Evolutionary conservation across 2,113 vertebrate genomes (phyloP), one percentile per base, ranked within the genome.

Genomic region (Scomber colias): DNA sequence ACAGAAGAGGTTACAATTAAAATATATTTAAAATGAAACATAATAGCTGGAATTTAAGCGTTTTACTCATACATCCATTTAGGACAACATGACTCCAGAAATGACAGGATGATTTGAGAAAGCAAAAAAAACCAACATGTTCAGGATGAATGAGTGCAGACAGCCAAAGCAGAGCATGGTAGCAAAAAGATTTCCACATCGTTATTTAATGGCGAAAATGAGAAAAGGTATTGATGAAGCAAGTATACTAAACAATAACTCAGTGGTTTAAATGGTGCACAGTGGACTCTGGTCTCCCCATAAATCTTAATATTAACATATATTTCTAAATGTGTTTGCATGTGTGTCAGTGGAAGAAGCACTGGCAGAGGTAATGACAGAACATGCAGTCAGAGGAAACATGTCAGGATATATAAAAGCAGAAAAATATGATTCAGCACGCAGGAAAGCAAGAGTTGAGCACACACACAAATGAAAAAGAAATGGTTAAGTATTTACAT

Each of bases 371-470:
- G 40, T 75, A 74, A 83, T 68, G 61, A 74, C 48, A 86, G 56
- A 31, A 67, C 82, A 84, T 77, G 77, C 63, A 76, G 63, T 84
- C 62, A 89, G 60, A 64, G 67, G 74, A 67, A 61, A 67, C 10
- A 65, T 19, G 14, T 49, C 49, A 54, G 77, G 49, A 46, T 13
- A 19, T 8, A 19, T 16, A 11, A 79, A 79, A 74, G 63, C 2
- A 49, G 56, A 62, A 70, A 84, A 35, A 55, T n/a, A 59, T 16
- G 51, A 74, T 57, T 48, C 30, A 66, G 21, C 31, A 69, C 0
- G 6, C 31, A 88, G 31, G 75, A 19, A 81, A 68, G 77, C 71
- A 86, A 68, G 27, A 67, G 19, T 3, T 35, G 40, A 35, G 64
- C 63, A 81, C 63, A 71, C 6, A 66, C 19, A 85, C 6, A 75